A percentile compares a stretch with the other conserved stretches of the same genome.
phyloP scores from a whole-genome alignment of 2,797 vertebrate species.

The Babyrousa celebensis region DNA sequence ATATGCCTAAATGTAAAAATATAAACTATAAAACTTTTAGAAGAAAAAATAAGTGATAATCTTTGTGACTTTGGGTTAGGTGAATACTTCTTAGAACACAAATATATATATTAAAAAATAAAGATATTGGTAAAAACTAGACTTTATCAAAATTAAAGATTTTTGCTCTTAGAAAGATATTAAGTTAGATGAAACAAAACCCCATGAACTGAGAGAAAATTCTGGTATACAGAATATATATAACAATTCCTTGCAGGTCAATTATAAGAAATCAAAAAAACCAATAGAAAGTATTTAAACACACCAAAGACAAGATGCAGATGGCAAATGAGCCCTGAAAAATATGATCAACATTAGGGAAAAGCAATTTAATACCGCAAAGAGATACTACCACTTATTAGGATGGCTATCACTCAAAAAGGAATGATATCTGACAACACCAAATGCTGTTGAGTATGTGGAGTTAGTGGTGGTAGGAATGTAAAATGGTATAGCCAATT shows the following conservation, averaged over 20 bases:
- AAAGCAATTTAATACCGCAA: constrained; percentile 37
- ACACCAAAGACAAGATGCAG: not conserved
- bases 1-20: not conserved
- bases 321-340: not conserved
- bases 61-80: not conserved
- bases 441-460: not conserved
- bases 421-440: not conserved
- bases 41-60: not conserved
- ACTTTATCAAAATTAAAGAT: constrained; percentile 50
- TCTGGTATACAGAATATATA: not conserved
- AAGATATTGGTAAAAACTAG: not conserved
- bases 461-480: not conserved
- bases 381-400: not conserved
- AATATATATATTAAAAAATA: not conserved
- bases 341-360: not conserved
- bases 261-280: constrained; percentile 27
- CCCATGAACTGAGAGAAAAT: not conserved
- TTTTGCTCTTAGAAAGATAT: constrained; percentile 22
- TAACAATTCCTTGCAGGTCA: not conserved
- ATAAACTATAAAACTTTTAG: not conserved
- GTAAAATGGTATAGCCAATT: constrained; percentile 27
- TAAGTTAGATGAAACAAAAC: not conserved
- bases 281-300: constrained; percentile 22
- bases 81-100: constrained; percentile 3
- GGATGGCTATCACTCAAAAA: not conserved